These are phyloP conservation scores for Lasioglossum leucozonium DNA, from an alignment of 2,888 invertebrate genomes.

Conservation along the genomic window DNA sequence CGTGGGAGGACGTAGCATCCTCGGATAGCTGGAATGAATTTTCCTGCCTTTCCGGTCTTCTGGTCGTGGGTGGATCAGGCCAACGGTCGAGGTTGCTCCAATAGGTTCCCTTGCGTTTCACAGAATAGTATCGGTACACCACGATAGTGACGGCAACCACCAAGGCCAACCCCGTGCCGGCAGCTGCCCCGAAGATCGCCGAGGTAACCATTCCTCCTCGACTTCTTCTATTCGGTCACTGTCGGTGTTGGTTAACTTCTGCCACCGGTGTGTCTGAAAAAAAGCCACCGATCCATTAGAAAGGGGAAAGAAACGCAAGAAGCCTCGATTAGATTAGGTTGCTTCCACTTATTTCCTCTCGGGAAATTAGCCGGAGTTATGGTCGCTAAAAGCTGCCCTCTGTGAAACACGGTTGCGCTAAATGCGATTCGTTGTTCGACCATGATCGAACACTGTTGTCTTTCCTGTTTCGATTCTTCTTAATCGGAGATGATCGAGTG, in stretches of 20 bases:
- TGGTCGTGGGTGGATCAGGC: constrained; percentile 76
- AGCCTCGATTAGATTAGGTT: constrained; percentile 21
- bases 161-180: constrained; percentile 88
- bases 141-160: constrained; percentile 89
- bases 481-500: background rate
- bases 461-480: too few relatives aligned
- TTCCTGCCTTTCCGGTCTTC: constrained; percentile 43
- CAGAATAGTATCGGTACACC: constrained; percentile 88
- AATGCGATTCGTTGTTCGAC: background rate
- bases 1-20: constrained; percentile 55
- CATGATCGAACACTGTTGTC: background rate
- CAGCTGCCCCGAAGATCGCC: constrained; percentile 89
- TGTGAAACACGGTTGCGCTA: background rate
- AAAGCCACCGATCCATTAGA: constrained; percentile 25
- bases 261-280: constrained; percentile 20
- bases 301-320: background rate
- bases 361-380: background rate
- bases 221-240: background rate
- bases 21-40: constrained; percentile 56
- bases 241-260: background rate
- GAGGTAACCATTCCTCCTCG: constrained; percentile 86
- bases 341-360: background rate
- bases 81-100: constrained; percentile 87
- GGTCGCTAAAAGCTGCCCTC: background rate
- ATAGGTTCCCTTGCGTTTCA: constrained; percentile 86